Percentiles rank a stretch among this genome's conserved stretches.
Conservation (phyloP, 2,797 vertebrate genomes). For the Simalia tracyae region DNA sequence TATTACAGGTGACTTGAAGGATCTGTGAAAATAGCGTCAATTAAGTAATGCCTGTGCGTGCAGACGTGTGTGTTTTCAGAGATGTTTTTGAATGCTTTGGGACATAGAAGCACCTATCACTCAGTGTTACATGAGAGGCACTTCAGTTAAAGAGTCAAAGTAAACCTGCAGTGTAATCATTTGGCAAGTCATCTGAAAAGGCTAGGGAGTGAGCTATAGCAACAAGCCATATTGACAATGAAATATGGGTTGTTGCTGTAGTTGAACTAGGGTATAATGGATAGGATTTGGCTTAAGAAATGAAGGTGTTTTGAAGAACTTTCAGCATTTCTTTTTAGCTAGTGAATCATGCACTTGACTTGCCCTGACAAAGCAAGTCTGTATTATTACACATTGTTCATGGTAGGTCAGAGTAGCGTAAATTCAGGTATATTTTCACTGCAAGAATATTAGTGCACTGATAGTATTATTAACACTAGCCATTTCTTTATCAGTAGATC, state of each 20-base stretch:
- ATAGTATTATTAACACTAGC: too few relatives aligned
- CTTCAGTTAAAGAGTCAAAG: slow-evolving; percentile 13
- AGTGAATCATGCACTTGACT: background rate
- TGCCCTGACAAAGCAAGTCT: background rate
- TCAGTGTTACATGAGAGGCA: slow-evolving; percentile 36
- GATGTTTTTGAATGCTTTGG: slow-evolving; percentile 59
- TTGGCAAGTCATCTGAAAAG: slow-evolving; percentile 36
- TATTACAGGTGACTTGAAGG: slow-evolving; percentile 69
- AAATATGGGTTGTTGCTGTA: background rate
- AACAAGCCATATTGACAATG: background rate
- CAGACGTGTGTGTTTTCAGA: slow-evolving; percentile 32
- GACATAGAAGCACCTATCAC: slow-evolving; percentile 49
- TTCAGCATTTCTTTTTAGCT: background rate
- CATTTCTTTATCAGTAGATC: background rate
- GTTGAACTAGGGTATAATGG: background rate
- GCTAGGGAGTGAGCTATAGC: background rate
- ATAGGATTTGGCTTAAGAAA: background rate
- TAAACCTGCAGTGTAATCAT: slow-evolving; percentile 54
- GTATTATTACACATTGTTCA: background rate
- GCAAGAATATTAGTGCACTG: background rate
- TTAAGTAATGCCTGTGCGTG: slow-evolving; percentile 57
- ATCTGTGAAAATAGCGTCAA: slow-evolving; percentile 71
- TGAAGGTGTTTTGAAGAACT: too few relatives aligned
- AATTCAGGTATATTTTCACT: background rate
- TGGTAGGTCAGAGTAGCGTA: background rate